Evolutionary conservation across 2,888 invertebrate genomes (phyloP).

Genomic region (Hyposoter dolosus): DNA sequence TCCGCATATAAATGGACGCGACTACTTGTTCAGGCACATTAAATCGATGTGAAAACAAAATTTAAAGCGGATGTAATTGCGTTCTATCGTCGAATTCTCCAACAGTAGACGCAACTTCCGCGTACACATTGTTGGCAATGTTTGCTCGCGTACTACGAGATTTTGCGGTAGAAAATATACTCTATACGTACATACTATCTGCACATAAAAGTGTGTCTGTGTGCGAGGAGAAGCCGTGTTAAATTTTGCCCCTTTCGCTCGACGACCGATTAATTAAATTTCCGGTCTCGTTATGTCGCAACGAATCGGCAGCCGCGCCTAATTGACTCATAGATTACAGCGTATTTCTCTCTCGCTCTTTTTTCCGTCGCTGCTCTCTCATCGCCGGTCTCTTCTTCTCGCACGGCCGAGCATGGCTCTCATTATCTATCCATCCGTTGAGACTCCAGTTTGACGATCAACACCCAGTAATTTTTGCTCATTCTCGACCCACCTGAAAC

Average conservation of each 20-base stretch:
- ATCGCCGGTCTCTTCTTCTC: not conserved
- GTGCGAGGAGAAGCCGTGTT: constrained; percentile 44
- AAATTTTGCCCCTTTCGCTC: constrained; percentile 47
- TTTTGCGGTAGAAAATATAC: constrained; percentile 37
- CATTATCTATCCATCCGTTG: constrained; percentile 57
- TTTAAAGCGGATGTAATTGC: constrained; percentile 64
- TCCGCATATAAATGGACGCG: constrained; percentile 22
- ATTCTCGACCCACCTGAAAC: not conserved
- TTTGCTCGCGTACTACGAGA: constrained; percentile 36
- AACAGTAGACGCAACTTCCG: constrained; percentile 21
- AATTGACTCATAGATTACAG: constrained; percentile 68
- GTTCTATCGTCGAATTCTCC: constrained; percentile 43
- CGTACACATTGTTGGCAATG: constrained; percentile 37
- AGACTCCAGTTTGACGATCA: constrained; percentile 50
- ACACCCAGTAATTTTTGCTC: constrained; percentile 55
- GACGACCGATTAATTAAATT: constrained; percentile 66
- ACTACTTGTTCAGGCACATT: constrained; percentile 36
- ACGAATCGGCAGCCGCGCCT: constrained; percentile 56
- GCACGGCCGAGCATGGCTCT: not conserved
- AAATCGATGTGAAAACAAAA: constrained; percentile 54
- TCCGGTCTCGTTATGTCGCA: constrained; percentile 56
- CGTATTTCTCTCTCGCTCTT: constrained; percentile 37
- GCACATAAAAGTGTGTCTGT: constrained; percentile 10
- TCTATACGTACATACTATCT: not conserved
- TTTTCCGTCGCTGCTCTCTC: not conserved